phyloP scores from a whole-genome alignment of 2,888 invertebrate genomes.

The Hesperia comma region DNA sequence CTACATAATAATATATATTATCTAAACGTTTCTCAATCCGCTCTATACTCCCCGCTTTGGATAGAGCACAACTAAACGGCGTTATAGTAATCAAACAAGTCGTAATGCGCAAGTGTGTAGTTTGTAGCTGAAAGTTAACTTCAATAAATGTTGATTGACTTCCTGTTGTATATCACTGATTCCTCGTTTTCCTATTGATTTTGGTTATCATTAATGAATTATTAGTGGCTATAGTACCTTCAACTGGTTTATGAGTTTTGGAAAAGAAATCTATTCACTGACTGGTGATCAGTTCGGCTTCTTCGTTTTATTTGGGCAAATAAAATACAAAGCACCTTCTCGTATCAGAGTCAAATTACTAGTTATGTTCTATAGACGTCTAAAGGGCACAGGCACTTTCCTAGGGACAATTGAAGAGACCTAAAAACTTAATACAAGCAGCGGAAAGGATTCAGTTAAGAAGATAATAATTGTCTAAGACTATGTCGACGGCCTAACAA shows the following conservation, averaged over 20 bases:
- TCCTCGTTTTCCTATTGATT: conserved; percentile 42
- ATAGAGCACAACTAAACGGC: not conserved
- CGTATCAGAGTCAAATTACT: not conserved
- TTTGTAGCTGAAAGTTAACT: conserved; percentile 58
- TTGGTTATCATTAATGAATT: conserved; percentile 44
- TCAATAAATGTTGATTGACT: conserved; percentile 73
- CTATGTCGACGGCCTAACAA: too few species aligned
- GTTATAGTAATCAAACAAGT: conserved; percentile 8
- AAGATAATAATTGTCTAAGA: too few species aligned
- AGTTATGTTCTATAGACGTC: too few species aligned
- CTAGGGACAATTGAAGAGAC: too few species aligned
- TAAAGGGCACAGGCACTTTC: too few species aligned
- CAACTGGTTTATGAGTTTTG: conserved; percentile 6
- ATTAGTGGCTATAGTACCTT: conserved; percentile 26
- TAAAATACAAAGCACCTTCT: not conserved
- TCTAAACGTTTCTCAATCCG: too few species aligned
- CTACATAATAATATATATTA: too few species aligned
- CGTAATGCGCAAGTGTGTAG: conserved; percentile 18
- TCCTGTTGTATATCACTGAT: conserved; percentile 59
- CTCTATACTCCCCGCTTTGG: not conserved
- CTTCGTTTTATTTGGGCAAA: not conserved
- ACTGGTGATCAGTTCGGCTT: not conserved
- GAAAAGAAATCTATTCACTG: not conserved
- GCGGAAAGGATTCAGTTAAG: too few species aligned
- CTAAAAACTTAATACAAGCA: too few species aligned